Percentiles rank a stretch among this genome's conserved stretches.
Evolutionary conservation across 2,113 vertebrate genomes (phyloP).

Genomic region (Tragelaphus scriptus): DNA sequence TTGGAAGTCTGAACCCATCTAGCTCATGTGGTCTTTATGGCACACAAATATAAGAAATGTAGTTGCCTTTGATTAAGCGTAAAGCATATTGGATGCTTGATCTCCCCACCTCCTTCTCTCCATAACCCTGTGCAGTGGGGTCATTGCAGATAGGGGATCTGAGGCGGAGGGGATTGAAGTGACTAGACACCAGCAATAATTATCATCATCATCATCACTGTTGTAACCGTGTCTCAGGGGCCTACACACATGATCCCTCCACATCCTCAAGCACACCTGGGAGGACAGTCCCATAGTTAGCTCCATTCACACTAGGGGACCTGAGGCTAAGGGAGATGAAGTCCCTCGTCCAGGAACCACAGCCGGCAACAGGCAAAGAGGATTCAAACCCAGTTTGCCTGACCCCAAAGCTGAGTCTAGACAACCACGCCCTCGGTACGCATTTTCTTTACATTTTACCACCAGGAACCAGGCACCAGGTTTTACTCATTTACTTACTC

Average conservation of each 20-base stretch:
- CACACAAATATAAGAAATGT: neutral
- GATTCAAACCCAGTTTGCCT: neutral
- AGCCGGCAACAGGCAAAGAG: neutral
- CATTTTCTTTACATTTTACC: neutral
- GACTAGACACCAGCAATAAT: neutral
- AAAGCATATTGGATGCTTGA: neutral
- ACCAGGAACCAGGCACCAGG: neutral
- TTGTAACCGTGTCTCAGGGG: neutral
- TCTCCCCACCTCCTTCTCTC: neutral
- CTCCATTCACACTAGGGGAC: neutral
- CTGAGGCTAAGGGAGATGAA: neutral
- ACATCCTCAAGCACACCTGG: neutral
- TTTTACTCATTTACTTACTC: neutral
- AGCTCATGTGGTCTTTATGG: neutral
- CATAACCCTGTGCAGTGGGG: fast-evolving
- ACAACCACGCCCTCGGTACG: fast-evolving
- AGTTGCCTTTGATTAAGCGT: neutral
- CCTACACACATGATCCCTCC: neutral
- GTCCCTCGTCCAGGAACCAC: neutral
- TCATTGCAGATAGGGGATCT: neutral
- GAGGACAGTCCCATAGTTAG: neutral
- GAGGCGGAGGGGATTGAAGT: neutral
- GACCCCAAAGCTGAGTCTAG: neutral
- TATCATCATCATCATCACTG: neutral
- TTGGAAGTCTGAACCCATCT: neutral